phyloP scores from a whole-genome alignment of 2,888 invertebrate genomes.

The Oligia latruncula region DNA sequence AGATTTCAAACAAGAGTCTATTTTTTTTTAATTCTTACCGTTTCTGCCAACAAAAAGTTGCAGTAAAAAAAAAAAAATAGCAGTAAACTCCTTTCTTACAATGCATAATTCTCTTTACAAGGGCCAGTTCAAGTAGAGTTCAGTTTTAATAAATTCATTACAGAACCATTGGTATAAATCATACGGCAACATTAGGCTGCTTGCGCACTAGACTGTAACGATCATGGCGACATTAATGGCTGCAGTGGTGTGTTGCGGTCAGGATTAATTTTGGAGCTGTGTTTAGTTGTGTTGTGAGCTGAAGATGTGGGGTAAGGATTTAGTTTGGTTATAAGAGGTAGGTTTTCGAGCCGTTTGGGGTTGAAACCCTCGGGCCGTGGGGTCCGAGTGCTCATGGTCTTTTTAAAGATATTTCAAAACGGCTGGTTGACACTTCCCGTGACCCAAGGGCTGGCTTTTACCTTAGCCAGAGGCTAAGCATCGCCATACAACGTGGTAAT shows the following conservation, averaged over 20 bases:
- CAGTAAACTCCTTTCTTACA: conserved; percentile 2
- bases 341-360: too few species aligned
- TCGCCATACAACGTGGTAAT: too few species aligned
- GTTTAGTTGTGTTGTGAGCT: conserved; percentile 25
- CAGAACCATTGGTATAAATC: conserved; percentile 78
- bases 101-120: conserved; percentile 54
- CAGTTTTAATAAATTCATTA: conserved; percentile 81
- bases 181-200: conserved; percentile 58
- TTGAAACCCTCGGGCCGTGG: too few species aligned
- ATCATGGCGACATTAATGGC: conserved; percentile 46
- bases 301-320: conserved; percentile 10
- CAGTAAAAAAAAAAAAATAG: background rate
- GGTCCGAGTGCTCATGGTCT: too few species aligned
- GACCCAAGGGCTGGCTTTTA: too few species aligned
- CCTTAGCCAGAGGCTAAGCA: too few species aligned
- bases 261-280: conserved; percentile 41
- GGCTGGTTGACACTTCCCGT: too few species aligned
- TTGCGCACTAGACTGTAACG: conserved; percentile 52
- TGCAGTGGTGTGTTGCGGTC: conserved; percentile 49
- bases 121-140: conserved; percentile 64
- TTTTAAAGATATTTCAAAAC: too few species aligned
- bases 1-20: background rate
- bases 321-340: background rate
- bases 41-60: accelerated
- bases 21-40: background rate